phyloP scores from a whole-genome alignment of 2,888 invertebrate genomes.

The Lottia gigantea region DNA sequence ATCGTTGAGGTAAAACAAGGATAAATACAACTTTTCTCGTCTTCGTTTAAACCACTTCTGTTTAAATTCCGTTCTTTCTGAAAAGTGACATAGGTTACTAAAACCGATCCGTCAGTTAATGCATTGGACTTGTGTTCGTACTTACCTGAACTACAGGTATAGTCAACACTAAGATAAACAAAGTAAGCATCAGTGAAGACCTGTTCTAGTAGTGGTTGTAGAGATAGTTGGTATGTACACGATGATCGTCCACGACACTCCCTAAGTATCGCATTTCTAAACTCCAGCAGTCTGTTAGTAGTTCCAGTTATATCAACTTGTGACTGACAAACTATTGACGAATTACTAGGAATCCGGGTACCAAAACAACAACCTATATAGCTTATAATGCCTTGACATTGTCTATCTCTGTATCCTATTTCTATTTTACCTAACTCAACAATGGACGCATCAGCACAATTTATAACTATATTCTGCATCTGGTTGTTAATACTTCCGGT shows the following conservation, averaged over 20 bases:
- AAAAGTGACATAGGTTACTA: no score
- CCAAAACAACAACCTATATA: not conserved
- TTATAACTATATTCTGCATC: no score
- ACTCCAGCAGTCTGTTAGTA: not conserved
- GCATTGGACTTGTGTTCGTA: no score
- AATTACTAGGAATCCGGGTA: not conserved
- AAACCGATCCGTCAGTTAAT: no score
- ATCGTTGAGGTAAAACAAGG: no score
- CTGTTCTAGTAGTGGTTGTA: not conserved
- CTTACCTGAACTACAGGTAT: not conserved
- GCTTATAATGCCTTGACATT: not conserved
- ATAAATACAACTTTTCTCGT: no score
- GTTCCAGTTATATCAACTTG: not conserved
- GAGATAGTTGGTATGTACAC: not conserved
- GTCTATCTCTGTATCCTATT: not conserved
- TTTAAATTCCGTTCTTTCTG: no score
- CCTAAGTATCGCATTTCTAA: not conserved
- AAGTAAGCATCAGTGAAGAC: not conserved
- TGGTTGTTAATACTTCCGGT: no score
- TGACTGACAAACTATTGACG: not conserved
- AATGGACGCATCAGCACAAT: no score
- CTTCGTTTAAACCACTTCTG: no score
- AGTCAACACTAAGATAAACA: not conserved
- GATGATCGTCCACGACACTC: not conserved
- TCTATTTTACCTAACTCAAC: not conserved